Conservation (phyloP, 2,113 vertebrate species). For the Neofelis nebulosa region DNA sequence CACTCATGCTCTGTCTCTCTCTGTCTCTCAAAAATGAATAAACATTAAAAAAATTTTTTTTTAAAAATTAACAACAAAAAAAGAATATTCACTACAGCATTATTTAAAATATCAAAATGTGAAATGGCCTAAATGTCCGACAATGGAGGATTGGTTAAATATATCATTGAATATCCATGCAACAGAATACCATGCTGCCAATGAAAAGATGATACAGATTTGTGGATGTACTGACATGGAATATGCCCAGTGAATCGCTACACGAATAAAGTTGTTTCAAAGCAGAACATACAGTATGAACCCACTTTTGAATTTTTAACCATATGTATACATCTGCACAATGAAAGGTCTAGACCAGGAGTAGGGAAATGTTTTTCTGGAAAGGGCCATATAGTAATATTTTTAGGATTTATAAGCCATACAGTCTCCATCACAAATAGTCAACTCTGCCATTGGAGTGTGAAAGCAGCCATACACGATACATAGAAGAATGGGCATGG, state of each 20-base stretch:
- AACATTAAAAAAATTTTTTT: too few species aligned
- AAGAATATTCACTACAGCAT: background rate
- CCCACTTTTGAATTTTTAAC: background rate
- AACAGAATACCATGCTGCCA: background rate
- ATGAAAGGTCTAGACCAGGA: background rate
- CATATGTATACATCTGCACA: background rate
- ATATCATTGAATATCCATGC: background rate
- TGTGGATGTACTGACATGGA: background rate
- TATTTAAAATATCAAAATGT: conserved; percentile 9
- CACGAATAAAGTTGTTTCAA: background rate
- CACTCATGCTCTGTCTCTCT: too few species aligned
- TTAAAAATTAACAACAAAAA: too few species aligned
- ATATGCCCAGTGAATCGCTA: background rate
- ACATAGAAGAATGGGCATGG: background rate
- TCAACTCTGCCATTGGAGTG: background rate
- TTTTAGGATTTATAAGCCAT: background rate
- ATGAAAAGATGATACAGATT: background rate
- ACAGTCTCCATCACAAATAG: background rate
- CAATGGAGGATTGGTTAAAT: background rate
- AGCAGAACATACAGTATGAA: background rate
- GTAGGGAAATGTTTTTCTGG: background rate
- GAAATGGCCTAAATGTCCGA: background rate
- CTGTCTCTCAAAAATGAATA: too few species aligned
- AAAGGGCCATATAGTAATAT: background rate
- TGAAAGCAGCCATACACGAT: background rate